A percentile compares a stretch with the other conserved stretches of the same genome.
Conservation (phyloP, 2,797 vertebrate genomes). For the Pipistrellus pipistrellus region DNA sequence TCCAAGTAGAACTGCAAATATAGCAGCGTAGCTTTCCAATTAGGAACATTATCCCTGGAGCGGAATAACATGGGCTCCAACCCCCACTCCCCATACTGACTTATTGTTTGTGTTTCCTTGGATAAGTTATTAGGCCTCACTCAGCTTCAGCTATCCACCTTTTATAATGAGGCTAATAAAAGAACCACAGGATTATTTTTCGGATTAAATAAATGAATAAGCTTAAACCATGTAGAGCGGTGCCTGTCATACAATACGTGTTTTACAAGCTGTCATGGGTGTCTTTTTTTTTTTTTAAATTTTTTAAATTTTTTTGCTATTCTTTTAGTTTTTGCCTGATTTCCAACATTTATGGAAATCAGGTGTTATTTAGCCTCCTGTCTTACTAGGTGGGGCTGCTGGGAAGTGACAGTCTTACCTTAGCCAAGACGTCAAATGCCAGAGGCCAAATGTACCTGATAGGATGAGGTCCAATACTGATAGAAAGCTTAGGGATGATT, state of each 20-base stretch:
- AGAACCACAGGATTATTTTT: background rate
- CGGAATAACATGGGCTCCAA: too few relatives aligned
- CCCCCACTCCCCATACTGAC: background rate
- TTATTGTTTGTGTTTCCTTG: background rate
- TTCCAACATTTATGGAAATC: background rate
- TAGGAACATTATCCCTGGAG: background rate
- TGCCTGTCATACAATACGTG: accelerated
- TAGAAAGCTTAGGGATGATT: background rate
- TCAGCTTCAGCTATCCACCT: background rate
- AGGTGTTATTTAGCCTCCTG: background rate
- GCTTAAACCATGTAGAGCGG: background rate
- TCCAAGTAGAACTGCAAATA: background rate
- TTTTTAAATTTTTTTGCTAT: too few relatives aligned
- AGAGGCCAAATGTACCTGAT: background rate
- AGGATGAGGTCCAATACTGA: background rate
- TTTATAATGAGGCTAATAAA: background rate
- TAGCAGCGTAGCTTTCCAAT: background rate
- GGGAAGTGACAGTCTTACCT: background rate
- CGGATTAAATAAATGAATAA: background rate
- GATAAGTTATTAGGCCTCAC: background rate
- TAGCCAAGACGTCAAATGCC: background rate
- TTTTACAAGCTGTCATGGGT: background rate
- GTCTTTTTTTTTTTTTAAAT: too few relatives aligned
- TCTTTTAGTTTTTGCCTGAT: background rate
- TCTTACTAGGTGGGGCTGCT: background rate